A percentile compares a stretch with the other conserved stretches of the same genome.
Conservation (phyloP, 2,888 invertebrate species). For the Blomia tropicalis region DNA sequence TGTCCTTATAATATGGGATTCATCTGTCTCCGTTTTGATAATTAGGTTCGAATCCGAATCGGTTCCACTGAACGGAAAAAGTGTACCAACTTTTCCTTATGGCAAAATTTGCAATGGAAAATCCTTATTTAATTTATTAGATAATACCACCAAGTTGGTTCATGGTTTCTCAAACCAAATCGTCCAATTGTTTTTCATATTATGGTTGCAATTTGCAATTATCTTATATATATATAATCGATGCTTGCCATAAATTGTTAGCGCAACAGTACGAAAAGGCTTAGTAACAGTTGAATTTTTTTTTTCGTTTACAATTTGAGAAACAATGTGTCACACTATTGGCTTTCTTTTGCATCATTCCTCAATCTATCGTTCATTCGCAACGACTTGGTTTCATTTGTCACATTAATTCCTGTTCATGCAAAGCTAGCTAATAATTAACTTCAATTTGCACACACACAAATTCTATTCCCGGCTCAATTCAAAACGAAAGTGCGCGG, state of each 20-base stretch:
- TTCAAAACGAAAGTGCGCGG: too few species aligned
- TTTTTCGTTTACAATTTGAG: too few species aligned
- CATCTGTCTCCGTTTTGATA: background rate
- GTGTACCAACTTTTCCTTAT: background rate
- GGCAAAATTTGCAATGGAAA: background rate
- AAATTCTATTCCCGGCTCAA: too few species aligned
- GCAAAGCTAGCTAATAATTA: constrained; percentile 14
- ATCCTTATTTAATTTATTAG: constrained; percentile 14
- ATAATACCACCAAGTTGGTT: background rate
- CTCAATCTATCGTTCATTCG: background rate
- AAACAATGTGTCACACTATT: too few species aligned
- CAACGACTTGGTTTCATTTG: background rate
- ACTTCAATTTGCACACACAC: constrained; percentile 10
- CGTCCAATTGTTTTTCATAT: too few species aligned
- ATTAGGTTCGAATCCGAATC: background rate
- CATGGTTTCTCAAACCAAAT: background rate
- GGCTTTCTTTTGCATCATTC: background rate
- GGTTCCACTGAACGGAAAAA: background rate
- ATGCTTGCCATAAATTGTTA: too few species aligned
- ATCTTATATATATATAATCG: too few species aligned
- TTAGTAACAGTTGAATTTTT: too few species aligned
- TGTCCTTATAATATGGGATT: background rate
- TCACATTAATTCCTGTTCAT: constrained; percentile 7
- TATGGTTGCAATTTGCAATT: too few species aligned
- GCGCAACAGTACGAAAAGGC: too few species aligned